These are phyloP conservation scores for Brachyopa scutellaris DNA, from an alignment of 2,888 invertebrate genomes.

Conservation along the genomic window DNA sequence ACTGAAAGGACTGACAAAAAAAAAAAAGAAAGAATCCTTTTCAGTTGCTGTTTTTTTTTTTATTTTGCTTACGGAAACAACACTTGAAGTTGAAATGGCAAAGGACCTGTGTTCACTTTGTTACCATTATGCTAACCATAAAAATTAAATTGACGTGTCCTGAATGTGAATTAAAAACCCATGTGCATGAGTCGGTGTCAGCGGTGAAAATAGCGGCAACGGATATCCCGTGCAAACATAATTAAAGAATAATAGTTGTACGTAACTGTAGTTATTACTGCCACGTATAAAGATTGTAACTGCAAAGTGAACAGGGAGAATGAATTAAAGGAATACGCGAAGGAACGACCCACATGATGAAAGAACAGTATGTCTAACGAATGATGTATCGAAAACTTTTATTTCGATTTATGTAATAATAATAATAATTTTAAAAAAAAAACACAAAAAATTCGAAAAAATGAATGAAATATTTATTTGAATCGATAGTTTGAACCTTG, in stretches of 20 bases:
- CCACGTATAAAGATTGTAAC: conserved; percentile 23
- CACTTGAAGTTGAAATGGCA: conserved; percentile 45
- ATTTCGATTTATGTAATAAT: too few relatives aligned
- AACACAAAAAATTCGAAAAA: too few relatives aligned
- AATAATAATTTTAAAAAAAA: too few relatives aligned
- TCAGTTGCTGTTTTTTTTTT: conserved; percentile 21
- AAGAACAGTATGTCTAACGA: background rate
- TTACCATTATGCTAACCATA: conserved; percentile 28
- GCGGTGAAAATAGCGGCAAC: background rate
- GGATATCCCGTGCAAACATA: conserved; percentile 22
- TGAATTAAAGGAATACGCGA: background rate
- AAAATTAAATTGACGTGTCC: conserved; percentile 60
- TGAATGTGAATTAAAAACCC: conserved; percentile 50
- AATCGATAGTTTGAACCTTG: too few relatives aligned
- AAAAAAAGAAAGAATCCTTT: conserved; percentile 9
- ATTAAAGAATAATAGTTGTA: conserved; percentile 36
- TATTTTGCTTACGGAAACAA: conserved; percentile 15
- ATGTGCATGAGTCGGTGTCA: background rate
- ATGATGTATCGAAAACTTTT: too few relatives aligned
- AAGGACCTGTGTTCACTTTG: conserved; percentile 55
- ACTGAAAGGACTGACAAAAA: background rate
- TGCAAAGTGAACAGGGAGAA: background rate
- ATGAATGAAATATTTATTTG: too few relatives aligned
- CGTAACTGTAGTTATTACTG: conserved; percentile 2
- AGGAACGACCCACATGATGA: background rate